Conservation (phyloP, 2,797 vertebrate species). For the Macrochelys suwanniensis region DNA sequence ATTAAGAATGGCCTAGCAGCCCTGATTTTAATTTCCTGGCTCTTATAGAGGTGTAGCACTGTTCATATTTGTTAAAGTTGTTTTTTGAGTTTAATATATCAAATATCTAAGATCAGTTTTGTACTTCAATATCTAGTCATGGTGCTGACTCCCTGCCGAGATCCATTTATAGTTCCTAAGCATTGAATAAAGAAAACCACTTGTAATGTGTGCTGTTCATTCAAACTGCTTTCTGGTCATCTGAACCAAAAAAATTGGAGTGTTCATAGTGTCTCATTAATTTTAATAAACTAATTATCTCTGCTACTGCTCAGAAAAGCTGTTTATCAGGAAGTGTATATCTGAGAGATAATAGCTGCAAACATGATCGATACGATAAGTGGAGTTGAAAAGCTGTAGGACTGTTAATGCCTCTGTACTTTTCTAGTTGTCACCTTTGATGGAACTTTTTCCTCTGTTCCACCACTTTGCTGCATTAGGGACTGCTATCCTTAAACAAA, state of each 20-base stretch:
- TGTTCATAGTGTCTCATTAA: constrained; percentile 51
- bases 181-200: background rate
- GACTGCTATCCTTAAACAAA: background rate
- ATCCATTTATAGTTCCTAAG: background rate
- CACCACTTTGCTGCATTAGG: background rate
- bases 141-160: constrained; percentile 16
- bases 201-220: constrained; percentile 2
- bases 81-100: background rate
- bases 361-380: constrained; percentile 32
- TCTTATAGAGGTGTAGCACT: background rate
- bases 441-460: background rate
- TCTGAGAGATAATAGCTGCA: constrained; percentile 21
- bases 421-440: background rate
- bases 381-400: background rate
- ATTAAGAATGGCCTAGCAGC: background rate
- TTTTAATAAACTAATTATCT: constrained; percentile 59
- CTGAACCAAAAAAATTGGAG: constrained; percentile 14
- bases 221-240: constrained; percentile 34
- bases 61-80: background rate
- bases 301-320: background rate
- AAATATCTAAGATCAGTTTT: background rate
- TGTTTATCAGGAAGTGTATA: background rate
- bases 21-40: background rate
- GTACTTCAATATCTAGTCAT: background rate
- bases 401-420: background rate